Evolutionary conservation across 2,888 invertebrate species (phyloP).

Genomic region (Eubasilissa splendida): DNA sequence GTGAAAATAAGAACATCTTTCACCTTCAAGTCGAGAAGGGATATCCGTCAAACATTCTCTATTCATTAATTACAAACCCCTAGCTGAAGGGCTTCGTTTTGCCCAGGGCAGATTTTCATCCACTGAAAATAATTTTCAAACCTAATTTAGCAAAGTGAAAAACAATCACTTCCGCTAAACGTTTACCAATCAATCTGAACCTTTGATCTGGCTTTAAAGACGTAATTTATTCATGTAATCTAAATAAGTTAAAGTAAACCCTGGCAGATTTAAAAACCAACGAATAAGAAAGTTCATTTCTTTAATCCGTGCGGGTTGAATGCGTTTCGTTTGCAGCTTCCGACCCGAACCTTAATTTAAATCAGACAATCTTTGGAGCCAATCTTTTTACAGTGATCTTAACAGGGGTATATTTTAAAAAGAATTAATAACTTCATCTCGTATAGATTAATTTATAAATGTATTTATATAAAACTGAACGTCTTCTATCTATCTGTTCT

Average conservation of each 20-base stretch:
- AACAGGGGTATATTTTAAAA: too few species aligned
- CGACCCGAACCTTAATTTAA: background rate
- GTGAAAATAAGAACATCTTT: constrained; percentile 33
- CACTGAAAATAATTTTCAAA: constrained; percentile 30
- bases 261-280: background rate
- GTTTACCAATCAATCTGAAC: constrained; percentile 10
- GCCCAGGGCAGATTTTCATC: background rate
- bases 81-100: background rate
- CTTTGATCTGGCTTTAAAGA: constrained; percentile 17
- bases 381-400: too few species aligned
- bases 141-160: constrained; percentile 28
- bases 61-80: constrained; percentile 25
- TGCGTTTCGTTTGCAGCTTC: background rate
- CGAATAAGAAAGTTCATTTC: background rate
- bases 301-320: background rate
- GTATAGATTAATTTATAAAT: too few species aligned
- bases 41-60: constrained; percentile 20
- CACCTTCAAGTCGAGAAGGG: constrained; percentile 18
- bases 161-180: constrained; percentile 15
- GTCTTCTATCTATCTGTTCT: too few species aligned
- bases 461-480: too few species aligned
- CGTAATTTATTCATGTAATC: constrained; percentile 11
- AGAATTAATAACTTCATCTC: too few species aligned
- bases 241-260: constrained; percentile 4
- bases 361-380: background rate